Evolutionary conservation across 2,113 vertebrate species (phyloP), one percentile per base, ranked within the genome.

Genomic region (Tyto alba): DNA sequence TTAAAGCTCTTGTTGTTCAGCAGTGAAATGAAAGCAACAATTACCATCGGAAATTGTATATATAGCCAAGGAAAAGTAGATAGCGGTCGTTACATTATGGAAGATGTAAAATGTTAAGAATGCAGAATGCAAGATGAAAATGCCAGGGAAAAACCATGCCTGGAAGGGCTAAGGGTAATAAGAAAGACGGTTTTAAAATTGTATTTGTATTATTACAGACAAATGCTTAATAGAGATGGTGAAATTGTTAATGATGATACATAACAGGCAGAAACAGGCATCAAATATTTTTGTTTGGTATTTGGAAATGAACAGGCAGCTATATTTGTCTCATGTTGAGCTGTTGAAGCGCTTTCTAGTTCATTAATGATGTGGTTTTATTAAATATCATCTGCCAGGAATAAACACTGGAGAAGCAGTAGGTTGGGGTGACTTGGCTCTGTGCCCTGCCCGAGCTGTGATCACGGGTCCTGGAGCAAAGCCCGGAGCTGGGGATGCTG

Each of bases 331-430:
- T 96, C 95, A 85, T 5, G 2, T 85, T 7, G 5, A 81, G 91
- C 93, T 96, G 95, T 88, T 91, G 90, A 88, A 83, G 85, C 34
- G 7, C 78, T 94, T 88, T 96, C 71, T 77, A 91, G 71, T 82
- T 96, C 87, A 81, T 93, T 96, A 96, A 94, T 91, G 71, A 94
- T 91, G 87, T 76, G 69, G 77, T 36, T 85, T 92, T 94, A 77
- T 89, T 94, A 93, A 96, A 96, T 85, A 95, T 95, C 93, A 95
- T 94, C 95, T 84, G 62, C 84, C 84, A 87, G 87, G 84, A 85
- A 84, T 60, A 85, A 95, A 87, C 80, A 78, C 40, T 82, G 43
- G 47, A 11, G 66, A 55, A 81, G 36, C 7, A 5, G 23, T 21
- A 55, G 80, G 66, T 57, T 2, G 9, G 68, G 73, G 52, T 55